A percentile compares a stretch with the other conserved stretches of the same genome.
Evolutionary conservation across 2,113 vertebrate species (phyloP).

Genomic region (Apodemus speciosus): DNA sequence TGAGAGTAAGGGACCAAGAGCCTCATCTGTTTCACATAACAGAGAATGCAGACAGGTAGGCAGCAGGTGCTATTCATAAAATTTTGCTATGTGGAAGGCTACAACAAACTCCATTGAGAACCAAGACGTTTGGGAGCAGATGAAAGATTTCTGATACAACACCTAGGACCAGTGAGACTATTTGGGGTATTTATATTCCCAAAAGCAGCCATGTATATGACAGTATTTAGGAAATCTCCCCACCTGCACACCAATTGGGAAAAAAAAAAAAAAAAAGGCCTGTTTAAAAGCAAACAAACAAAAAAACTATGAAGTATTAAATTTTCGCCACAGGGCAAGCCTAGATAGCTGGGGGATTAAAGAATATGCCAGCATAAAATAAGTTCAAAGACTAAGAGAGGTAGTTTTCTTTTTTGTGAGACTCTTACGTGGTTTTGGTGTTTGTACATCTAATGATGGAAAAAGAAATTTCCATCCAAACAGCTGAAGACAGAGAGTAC

Average conservation of each 20-base stretch:
- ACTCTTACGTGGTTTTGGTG: not conserved
- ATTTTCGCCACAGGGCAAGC: not conserved
- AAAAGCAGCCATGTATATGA: not conserved
- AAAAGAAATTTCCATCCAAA: not conserved
- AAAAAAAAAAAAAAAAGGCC: not conserved
- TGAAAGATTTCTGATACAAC: not conserved
- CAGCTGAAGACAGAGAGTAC: not conserved
- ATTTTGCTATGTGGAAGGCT: not conserved
- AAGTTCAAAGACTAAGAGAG: not conserved
- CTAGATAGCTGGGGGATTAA: not conserved
- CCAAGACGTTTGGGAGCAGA: not conserved
- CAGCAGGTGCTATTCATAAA: conserved; percentile 7
- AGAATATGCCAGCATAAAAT: not conserved
- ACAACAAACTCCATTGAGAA: not conserved
- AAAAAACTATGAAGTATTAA: not conserved
- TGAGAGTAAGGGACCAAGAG: not conserved
- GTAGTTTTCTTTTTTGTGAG: not conserved
- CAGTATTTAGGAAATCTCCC: not conserved
- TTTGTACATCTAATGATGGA: not conserved
- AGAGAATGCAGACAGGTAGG: not conserved
- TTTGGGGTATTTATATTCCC: not conserved
- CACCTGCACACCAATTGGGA: not conserved
- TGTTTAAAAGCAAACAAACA: not conserved
- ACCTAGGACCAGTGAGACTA: not conserved
- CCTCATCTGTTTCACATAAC: not conserved